phyloP scores from a whole-genome alignment of 2,113 vertebrate genomes.

The Microtus pennsylvanicus region DNA sequence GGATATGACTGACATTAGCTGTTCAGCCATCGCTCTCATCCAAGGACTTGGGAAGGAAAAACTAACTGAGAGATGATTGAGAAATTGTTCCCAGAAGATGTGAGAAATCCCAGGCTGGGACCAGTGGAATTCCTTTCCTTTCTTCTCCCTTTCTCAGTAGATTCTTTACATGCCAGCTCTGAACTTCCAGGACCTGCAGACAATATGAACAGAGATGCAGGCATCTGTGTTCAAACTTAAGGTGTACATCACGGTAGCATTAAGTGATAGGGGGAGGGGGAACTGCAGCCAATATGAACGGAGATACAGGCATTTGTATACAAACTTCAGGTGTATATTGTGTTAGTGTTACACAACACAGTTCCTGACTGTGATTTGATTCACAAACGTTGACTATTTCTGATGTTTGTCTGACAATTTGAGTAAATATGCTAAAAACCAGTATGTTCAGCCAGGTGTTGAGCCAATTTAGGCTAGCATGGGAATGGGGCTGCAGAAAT shows the following conservation, averaged over 20 bases:
- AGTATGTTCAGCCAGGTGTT: slow-evolving; percentile 74
- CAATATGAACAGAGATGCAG: neutral
- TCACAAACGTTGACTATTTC: slow-evolving; percentile 59
- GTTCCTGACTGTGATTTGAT: slow-evolving; percentile 42
- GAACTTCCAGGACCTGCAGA: neutral
- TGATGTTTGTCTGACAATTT: slow-evolving; percentile 76
- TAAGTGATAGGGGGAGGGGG: slow-evolving; percentile 49
- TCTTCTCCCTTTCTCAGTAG: neutral
- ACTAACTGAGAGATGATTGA: slow-evolving; percentile 75
- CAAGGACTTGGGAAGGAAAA: slow-evolving; percentile 71
- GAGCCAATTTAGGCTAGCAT: slow-evolving; percentile 60
- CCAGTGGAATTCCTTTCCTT: neutral
- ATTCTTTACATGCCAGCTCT: neutral
- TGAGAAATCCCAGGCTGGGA: slow-evolving; percentile 28
- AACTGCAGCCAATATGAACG: neutral
- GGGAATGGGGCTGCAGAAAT: slow-evolving; percentile 47
- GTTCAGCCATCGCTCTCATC: slow-evolving; percentile 10
- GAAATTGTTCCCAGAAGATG: slow-evolving; percentile 63
- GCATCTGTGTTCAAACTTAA: neutral
- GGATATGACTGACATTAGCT: slow-evolving; percentile 77
- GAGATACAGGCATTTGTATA: neutral
- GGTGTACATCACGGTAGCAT: slow-evolving; percentile 23
- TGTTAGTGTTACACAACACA: slow-evolving; percentile 61
- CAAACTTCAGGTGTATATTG: slow-evolving; percentile 42
- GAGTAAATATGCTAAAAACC: slow-evolving; percentile 76